Percentiles rank a stretch among this genome's conserved stretches.
phyloP scores from a whole-genome alignment of 2,888 invertebrate species.

The Polyploca ridens region DNA sequence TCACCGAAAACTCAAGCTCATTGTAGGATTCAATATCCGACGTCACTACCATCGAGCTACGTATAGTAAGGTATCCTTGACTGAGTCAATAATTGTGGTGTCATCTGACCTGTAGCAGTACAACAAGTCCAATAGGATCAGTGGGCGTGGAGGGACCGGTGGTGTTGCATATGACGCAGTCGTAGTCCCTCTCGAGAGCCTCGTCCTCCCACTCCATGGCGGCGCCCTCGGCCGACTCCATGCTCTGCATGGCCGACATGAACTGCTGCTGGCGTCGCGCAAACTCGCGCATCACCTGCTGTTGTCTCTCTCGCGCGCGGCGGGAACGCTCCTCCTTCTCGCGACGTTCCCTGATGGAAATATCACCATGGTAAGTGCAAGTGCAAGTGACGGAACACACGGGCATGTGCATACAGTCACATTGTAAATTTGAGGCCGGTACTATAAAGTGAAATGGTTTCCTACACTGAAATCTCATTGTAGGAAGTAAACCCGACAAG shows the following conservation, averaged over 20 bases:
- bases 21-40: too few species aligned
- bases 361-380: too few species aligned
- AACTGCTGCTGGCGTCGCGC: conserved; percentile 96
- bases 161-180: conserved; percentile 98
- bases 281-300: conserved; percentile 96
- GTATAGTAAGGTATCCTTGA: not conserved
- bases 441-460: too few species aligned
- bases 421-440: too few species aligned
- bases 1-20: too few species aligned
- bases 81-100: too few species aligned
- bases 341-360: conserved; percentile 81
- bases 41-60: too few species aligned
- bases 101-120: conserved; percentile 88
- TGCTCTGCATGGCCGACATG: conserved; percentile 85
- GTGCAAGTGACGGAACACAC: too few species aligned
- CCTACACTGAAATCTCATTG: too few species aligned
- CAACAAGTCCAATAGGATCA: conserved; percentile 92
- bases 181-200: conserved; percentile 89
- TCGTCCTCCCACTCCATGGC: conserved; percentile 87
- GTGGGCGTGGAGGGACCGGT: conserved; percentile 93
- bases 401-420: too few species aligned
- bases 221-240: conserved; percentile 73
- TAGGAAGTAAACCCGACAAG: too few species aligned
- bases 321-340: conserved; percentile 94
- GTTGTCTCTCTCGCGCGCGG: conserved; percentile 94